Percentiles rank a stretch among this genome's conserved stretches.
These are phyloP conservation scores for Plumapathes pennacea DNA, from an alignment of 92 coral and sea anemone species.

Conservation along the genomic window DNA sequence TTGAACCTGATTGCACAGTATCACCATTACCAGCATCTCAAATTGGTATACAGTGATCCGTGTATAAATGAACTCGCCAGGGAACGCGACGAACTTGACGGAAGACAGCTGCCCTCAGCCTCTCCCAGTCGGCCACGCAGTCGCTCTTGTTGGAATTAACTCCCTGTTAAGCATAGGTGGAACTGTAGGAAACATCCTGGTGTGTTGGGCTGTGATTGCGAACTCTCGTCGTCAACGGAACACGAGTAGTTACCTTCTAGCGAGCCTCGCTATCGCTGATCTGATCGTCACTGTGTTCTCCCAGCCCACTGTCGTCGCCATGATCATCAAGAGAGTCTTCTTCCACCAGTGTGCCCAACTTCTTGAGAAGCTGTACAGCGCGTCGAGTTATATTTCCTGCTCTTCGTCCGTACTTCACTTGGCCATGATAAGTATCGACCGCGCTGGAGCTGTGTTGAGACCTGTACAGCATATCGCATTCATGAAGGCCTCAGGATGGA, in stretches of 20 bases:
- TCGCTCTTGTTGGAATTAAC: conserved; percentile 22
- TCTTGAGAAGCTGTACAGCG: conserved; percentile 25
- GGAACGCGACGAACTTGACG: no score
- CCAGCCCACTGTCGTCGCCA: conserved; percentile 28
- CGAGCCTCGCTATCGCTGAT: conserved; percentile 55
- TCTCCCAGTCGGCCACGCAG: conserved; percentile 39
- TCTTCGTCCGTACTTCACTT: conserved; percentile 22
- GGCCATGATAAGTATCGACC: conserved; percentile 34
- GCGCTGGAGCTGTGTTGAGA: conserved; percentile 25
- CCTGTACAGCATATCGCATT: conserved; percentile 26
- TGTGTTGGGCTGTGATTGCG: conserved; percentile 27
- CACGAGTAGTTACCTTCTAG: conserved; percentile 34
- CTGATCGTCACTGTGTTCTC: conserved; percentile 42
- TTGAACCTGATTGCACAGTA: no score
- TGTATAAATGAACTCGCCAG: no score
- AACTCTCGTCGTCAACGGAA: conserved; percentile 18
- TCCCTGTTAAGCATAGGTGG: conserved; percentile 18
- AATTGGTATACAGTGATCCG: no score
- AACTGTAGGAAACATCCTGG: conserved; percentile 39
- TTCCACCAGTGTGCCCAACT: conserved; percentile 7
- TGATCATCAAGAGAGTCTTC: conserved; percentile 21
- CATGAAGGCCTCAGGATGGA: conserved; percentile 20
- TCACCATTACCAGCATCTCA: no score
- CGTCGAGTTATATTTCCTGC: conserved; percentile 24
- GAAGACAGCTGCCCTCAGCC: no score